Percentiles rank a stretch among this genome's conserved stretches.
Evolutionary conservation across 2,888 invertebrate genomes (phyloP).

Genomic region (Hyposoter dolosus): DNA sequence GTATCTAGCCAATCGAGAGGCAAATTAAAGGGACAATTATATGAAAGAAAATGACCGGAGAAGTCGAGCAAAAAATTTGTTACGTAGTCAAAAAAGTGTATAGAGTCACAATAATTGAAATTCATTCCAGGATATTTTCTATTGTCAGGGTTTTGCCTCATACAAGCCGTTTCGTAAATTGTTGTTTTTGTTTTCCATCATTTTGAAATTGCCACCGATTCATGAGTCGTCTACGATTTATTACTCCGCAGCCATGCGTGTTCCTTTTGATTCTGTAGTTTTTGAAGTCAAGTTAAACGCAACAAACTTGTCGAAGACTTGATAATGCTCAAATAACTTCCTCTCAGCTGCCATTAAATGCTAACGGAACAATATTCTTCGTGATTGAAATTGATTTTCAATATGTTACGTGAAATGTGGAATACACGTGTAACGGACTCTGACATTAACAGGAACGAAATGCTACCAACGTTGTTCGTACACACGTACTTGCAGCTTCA

Average conservation of each 20-base stretch:
- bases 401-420: conserved; percentile 39
- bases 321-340: conserved; percentile 1
- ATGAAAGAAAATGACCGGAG: conserved; percentile 2
- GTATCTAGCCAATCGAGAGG: neutral
- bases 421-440: conserved; percentile 26
- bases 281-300: neutral
- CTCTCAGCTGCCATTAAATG: neutral
- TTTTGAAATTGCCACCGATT: neutral
- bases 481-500: conserved; percentile 19
- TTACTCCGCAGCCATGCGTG: neutral
- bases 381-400: conserved; percentile 53
- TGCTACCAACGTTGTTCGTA: conserved; percentile 4
- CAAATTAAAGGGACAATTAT: conserved; percentile 14
- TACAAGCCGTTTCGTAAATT: neutral
- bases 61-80: conserved; percentile 1
- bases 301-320: neutral
- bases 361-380: conserved; percentile 17
- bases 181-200: neutral
- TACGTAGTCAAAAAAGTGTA: neutral
- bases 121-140: neutral
- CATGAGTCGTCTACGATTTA: neutral
- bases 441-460: neutral
- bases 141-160: neutral
- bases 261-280: neutral
- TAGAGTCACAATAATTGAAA: neutral